Percentiles rank a stretch among this genome's conserved stretches.
Conservation (phyloP, 1,140 invertebrate species). For the Aphelenchoides besseyi region DNA sequence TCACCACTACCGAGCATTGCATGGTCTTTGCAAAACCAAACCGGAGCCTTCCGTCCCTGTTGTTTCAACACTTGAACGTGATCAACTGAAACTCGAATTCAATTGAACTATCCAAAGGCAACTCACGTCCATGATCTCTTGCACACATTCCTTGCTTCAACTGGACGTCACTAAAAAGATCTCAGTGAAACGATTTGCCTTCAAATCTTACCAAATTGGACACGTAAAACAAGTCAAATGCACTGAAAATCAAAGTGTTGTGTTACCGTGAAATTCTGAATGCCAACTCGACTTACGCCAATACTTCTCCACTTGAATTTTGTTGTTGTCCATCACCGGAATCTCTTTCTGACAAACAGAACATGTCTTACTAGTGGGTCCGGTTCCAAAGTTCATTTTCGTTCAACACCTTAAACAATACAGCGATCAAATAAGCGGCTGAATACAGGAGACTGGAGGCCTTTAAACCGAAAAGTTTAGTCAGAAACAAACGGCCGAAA, state of each 20-base stretch:
- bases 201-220: too few species aligned
- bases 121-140: constrained; percentile 2
- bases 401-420: background rate
- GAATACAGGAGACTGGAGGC: too few species aligned
- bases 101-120: too few species aligned
- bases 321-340: constrained; percentile 5
- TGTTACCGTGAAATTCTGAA: too few species aligned
- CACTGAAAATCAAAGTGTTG: too few species aligned
- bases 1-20: constrained; percentile 1
- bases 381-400: background rate
- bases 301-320: background rate
- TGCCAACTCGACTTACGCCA: too few species aligned
- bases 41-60: background rate
- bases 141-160: constrained; percentile 4
- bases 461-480: too few species aligned
- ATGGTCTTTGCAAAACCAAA: background rate
- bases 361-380: background rate
- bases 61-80: background rate
- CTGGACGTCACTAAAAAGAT: background rate
- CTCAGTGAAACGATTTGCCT: too few species aligned
- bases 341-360: background rate
- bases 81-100: too few species aligned
- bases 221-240: background rate
- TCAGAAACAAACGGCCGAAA: too few species aligned
- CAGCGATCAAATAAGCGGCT: background rate